Base-by-base conservation (phyloP, 2,113 vertebrate species). In the Ciconia maguari region DNA sequence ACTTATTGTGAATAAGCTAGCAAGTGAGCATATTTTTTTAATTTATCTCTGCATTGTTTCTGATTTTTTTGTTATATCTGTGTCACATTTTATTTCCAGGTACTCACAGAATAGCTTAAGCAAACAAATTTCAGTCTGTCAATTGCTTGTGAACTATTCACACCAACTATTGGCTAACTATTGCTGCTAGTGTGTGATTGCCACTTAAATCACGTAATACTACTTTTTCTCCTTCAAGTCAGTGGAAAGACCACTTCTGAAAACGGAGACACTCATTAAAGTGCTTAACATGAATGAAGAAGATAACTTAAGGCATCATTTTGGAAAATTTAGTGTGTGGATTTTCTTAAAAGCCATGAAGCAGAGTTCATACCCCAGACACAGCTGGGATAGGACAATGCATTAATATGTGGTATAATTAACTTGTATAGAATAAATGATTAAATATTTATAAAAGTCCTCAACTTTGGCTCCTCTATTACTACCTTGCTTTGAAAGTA, bases 261-360 rank as follows among this genome's bases (percentile, higher is more conserved):
- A 90, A 91, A 77, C 0, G 5, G 18, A 94, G 19, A 11, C 10
- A 42, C 13, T 74, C 48, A 77, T 93, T 90, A 62, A 82, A 92
- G 9, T 49, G 9, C 58, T 87, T 83, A 61, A 58, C 6, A 1
- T 82, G 44, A 74, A 75, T 32, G 36, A 61, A 79, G 72, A 90
- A 80, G 25, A 48, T 34, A 69, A 94, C 57, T 55, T 84, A 68
- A 84, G 25, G 30, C 27, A 94, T 57, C 3, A 42, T 94, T 92
- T 91, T 68, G 30, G 51, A 90, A 90, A 90, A 92, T 57, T 60
- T 76, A 83, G 6, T 48, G 27, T 32, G 8, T 76, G 22, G 5
- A 64, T 94, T 94, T 93, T 83, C 84, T 88, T 80, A 61, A 93
- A 91, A 93, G 5, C 24, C 58, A 11, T 13, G 49, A 95, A 95